Percentiles rank a stretch among this genome's conserved stretches.
phyloP scores from a whole-genome alignment of 2,888 invertebrate genomes.

The Drosophila falleni region DNA sequence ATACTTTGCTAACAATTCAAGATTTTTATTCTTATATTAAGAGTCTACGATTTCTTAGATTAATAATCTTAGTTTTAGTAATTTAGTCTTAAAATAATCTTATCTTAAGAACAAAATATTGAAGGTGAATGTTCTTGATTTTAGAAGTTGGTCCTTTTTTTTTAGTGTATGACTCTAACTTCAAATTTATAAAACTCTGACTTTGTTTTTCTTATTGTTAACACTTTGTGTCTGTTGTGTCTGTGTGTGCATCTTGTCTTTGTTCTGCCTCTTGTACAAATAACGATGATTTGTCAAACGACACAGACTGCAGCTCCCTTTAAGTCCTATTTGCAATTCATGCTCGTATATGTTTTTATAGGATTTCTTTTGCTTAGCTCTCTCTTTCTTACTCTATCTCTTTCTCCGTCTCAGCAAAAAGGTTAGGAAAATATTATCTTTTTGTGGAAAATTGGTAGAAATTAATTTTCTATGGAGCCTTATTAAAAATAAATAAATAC shows the following conservation, averaged over 20 bases:
- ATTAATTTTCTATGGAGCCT: conserved; percentile 79
- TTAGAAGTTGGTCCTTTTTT: no score
- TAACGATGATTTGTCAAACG: conserved; percentile 73
- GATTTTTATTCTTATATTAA: no score
- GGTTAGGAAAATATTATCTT: conserved; percentile 75
- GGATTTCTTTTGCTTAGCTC: conserved; percentile 67
- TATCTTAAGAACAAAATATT: no score
- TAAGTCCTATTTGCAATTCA: conserved; percentile 77
- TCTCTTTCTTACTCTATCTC: neutral
- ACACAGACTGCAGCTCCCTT: conserved; percentile 33
- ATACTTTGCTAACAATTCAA: no score
- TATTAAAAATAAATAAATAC: conserved; percentile 79
- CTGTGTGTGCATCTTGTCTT: conserved; percentile 30
- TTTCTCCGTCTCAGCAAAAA: conserved; percentile 38
- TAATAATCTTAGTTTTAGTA: no score
- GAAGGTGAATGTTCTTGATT: no score
- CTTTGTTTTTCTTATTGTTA: conserved; percentile 79
- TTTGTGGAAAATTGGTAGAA: conserved; percentile 76
- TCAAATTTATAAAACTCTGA: conserved; percentile 19
- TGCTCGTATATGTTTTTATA: conserved; percentile 77
- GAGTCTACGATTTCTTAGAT: no score
- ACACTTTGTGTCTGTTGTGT: conserved; percentile 47
- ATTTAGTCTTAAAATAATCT: no score
- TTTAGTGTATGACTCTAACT: conserved; percentile 2
- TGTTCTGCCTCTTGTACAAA: conserved; percentile 72